A percentile compares a stretch with the other conserved stretches of the same genome.
Evolutionary conservation across 2,113 vertebrate genomes (phyloP).

Genomic region (Paramormyrops kingsleyae): DNA sequence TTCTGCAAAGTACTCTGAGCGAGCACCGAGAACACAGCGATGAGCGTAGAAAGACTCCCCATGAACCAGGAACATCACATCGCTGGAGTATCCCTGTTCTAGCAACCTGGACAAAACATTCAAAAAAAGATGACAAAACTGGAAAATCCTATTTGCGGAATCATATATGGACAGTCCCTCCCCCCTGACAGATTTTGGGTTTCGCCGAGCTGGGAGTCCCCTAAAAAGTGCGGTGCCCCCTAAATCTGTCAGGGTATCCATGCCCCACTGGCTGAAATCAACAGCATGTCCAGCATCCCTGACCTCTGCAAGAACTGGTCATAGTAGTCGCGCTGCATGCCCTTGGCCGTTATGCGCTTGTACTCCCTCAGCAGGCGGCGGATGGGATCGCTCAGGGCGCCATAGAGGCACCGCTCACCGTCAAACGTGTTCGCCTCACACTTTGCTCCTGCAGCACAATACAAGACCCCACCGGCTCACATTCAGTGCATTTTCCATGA

Average conservation of each 20-base stretch:
- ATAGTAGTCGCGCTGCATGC: slow-evolving; percentile 82
- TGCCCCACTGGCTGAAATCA: background rate
- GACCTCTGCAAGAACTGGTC: slow-evolving; percentile 87
- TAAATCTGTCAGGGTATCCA: background rate
- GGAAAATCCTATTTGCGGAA: background rate
- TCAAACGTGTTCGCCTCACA: slow-evolving; percentile 97
- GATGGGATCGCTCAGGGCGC: slow-evolving; percentile 81
- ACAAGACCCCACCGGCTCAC: background rate
- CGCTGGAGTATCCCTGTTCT: slow-evolving; percentile 82
- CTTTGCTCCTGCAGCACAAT: slow-evolving; percentile 69
- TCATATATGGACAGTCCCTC: background rate
- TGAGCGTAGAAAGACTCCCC: slow-evolving; percentile 81
- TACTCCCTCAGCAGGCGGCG: slow-evolving; percentile 83
- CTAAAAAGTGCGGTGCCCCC: background rate
- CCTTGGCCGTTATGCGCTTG: slow-evolving; percentile 80
- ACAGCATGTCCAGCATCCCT: slow-evolving; percentile 18
- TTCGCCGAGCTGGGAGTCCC: background rate
- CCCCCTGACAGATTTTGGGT: background rate
- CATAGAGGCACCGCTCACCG: slow-evolving; percentile 85
- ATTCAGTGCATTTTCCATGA: background rate
- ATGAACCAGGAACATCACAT: slow-evolving; percentile 83
- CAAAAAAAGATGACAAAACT: background rate
- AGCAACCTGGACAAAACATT: slow-evolving; percentile 65
- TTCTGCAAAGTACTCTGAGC: slow-evolving; percentile 84
- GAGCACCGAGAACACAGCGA: slow-evolving; percentile 79